Evolutionary conservation across 2,797 vertebrate genomes (phyloP).

Genomic region (Cynodonichthys magdalenae): DNA sequence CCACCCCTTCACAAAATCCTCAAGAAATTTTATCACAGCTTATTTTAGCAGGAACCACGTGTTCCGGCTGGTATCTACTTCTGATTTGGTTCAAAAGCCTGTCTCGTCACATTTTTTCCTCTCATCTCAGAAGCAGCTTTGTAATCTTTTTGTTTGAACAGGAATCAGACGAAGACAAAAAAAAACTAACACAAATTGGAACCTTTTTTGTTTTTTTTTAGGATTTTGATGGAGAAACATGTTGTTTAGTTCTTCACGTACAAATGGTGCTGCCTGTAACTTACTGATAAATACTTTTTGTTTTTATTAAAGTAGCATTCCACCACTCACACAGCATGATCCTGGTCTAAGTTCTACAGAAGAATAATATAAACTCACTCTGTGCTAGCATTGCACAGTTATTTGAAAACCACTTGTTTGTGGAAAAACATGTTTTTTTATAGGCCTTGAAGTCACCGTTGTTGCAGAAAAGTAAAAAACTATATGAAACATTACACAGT

Average conservation of each 20-base stretch:
- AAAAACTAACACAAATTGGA: slow-evolving; percentile 1
- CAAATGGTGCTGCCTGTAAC: slow-evolving; percentile 11
- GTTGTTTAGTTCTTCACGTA: slow-evolving; percentile 1
- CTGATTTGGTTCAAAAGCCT: slow-evolving; percentile 27
- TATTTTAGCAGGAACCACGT: slow-evolving; percentile 39
- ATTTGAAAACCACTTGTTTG: background rate
- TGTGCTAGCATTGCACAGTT: slow-evolving; percentile 24
- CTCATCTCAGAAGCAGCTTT: slow-evolving; percentile 26
- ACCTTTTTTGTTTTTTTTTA: background rate
- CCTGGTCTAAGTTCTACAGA: background rate
- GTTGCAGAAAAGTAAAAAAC: background rate
- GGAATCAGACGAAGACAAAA: slow-evolving; percentile 24
- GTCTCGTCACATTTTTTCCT: slow-evolving; percentile 14
- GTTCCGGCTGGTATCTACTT: slow-evolving; percentile 9
- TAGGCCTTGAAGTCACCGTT: slow-evolving; percentile 6
- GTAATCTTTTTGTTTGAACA: slow-evolving; percentile 30
- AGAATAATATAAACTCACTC: no score
- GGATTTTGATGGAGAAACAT: slow-evolving; percentile 9
- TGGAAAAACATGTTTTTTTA: background rate
- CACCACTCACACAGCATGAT: slow-evolving; percentile 1
- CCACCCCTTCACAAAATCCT: slow-evolving; percentile 14
- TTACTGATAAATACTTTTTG: background rate
- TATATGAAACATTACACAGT: background rate
- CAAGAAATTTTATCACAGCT: slow-evolving; percentile 14
- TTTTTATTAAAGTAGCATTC: slow-evolving; percentile 6